These are phyloP conservation scores for Theretra japonica DNA, from an alignment of 2,888 invertebrate genomes.

Conservation along the genomic window DNA sequence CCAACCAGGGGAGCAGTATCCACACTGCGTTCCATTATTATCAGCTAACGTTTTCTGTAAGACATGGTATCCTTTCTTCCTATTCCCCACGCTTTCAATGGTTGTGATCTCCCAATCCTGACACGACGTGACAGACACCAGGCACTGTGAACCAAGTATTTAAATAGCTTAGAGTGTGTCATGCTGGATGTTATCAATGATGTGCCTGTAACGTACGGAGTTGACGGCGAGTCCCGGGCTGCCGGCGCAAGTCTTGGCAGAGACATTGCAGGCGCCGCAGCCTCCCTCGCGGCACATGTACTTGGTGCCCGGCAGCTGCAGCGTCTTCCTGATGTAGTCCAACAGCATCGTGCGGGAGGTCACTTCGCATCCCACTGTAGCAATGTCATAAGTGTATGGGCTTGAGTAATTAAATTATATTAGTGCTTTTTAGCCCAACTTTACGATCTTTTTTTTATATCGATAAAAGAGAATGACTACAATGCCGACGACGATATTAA, in stretches of 20 bases:
- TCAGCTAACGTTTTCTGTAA: constrained; percentile 85
- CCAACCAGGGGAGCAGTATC: constrained; percentile 83
- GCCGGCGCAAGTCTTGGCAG: constrained; percentile 59
- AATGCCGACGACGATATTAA: no score
- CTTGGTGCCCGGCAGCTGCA: constrained; percentile 86
- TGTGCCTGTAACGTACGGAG: constrained; percentile 73
- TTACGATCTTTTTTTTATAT: background rate
- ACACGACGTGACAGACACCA: constrained; percentile 80
- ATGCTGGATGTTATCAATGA: background rate
- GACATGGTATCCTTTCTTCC: constrained; percentile 85
- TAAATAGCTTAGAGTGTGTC: background rate
- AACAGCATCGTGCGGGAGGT: constrained; percentile 68
- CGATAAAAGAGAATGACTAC: no score
- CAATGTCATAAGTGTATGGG: background rate
- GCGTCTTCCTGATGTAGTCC: constrained; percentile 81
- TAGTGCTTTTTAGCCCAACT: background rate
- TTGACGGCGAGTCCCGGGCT: constrained; percentile 81
- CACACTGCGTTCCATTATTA: constrained; percentile 88
- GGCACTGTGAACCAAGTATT: constrained; percentile 56
- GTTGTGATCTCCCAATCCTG: constrained; percentile 88
- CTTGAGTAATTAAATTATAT: no score
- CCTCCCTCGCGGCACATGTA: constrained; percentile 89
- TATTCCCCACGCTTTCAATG: constrained; percentile 88
- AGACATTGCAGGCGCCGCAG: constrained; percentile 86
- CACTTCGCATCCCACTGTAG: constrained; percentile 45